A percentile compares a stretch with the other conserved stretches of the same genome.
Conservation (phyloP, 1,140 invertebrate genomes). For the Drosophila bocqueti region DNA sequence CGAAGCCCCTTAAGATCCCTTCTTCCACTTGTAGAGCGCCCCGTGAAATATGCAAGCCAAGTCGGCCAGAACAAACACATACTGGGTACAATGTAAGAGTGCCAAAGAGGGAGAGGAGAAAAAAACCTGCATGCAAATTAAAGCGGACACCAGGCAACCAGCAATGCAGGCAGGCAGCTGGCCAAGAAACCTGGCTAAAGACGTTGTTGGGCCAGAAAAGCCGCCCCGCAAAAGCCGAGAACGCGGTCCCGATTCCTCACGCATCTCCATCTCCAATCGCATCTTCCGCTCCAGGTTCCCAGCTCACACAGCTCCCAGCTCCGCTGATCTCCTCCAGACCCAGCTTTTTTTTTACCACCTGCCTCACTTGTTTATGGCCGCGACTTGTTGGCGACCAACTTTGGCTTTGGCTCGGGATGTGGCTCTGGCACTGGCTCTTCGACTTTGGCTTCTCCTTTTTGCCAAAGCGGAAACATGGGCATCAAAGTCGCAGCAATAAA, state of each 20-base stretch:
- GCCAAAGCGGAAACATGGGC: slow-evolving; percentile 55
- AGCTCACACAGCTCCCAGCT: background rate
- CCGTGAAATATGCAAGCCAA: slow-evolving; percentile 34
- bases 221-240: slow-evolving; percentile 28
- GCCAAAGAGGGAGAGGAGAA: slow-evolving; percentile 7
- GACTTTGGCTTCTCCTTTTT: slow-evolving; percentile 4
- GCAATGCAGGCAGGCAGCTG: slow-evolving; percentile 28
- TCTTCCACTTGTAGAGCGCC: slow-evolving; percentile 7
- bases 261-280: slow-evolving; percentile 37
- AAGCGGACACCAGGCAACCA: slow-evolving; percentile 57
- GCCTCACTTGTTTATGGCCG: slow-evolving; percentile 60
- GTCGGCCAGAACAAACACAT: slow-evolving; percentile 3
- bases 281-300: slow-evolving; percentile 27
- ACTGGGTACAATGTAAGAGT: background rate
- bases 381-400: slow-evolving; percentile 57
- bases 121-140: slow-evolving; percentile 65
- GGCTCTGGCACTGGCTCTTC: slow-evolving; percentile 14
- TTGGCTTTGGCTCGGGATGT: slow-evolving; percentile 27
- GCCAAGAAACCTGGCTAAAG: slow-evolving; percentile 25
- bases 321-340: slow-evolving; percentile 1
- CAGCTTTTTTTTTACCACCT: slow-evolving; percentile 58
- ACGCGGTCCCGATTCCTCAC: slow-evolving; percentile 49
- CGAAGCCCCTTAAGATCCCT: background rate
- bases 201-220: slow-evolving; percentile 36
- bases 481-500: slow-evolving; percentile 31